These are phyloP conservation scores for Mythimna impura DNA, from an alignment of 2,888 invertebrate species.

Conservation along the genomic window DNA sequence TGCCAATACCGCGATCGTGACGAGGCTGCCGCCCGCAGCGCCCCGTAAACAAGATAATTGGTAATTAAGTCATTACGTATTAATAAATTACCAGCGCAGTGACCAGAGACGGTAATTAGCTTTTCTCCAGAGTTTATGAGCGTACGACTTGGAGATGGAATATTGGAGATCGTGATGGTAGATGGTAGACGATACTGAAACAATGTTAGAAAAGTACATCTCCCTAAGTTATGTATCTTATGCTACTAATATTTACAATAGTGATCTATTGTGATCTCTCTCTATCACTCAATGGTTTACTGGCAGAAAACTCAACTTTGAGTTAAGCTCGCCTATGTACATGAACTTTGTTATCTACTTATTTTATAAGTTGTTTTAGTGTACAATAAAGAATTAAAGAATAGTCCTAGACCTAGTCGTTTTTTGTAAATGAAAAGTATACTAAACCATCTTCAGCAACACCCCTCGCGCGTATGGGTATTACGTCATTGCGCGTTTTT, in stretches of 20 bases:
- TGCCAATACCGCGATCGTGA: slow-evolving; percentile 6
- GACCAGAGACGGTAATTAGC: slow-evolving; percentile 35
- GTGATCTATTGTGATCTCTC: too few relatives aligned
- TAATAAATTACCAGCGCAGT: slow-evolving; percentile 42
- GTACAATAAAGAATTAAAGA: too few relatives aligned
- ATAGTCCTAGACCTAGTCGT: too few relatives aligned
- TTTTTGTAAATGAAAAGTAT: too few relatives aligned
- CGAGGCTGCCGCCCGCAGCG: slow-evolving; percentile 9
- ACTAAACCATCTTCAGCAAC: too few relatives aligned
- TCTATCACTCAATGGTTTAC: too few relatives aligned
- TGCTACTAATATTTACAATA: neutral
- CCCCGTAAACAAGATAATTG: slow-evolving; percentile 42
- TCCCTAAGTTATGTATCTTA: neutral
- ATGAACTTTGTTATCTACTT: too few relatives aligned
- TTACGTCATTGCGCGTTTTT: too few relatives aligned
- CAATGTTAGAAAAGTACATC: neutral
- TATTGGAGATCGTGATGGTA: neutral
- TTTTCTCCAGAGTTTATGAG: slow-evolving; percentile 29
- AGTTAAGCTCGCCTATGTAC: too few relatives aligned
- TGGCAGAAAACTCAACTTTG: too few relatives aligned
- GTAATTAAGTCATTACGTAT: slow-evolving; percentile 42
- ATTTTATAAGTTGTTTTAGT: too few relatives aligned
- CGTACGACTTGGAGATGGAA: neutral
- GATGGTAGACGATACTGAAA: neutral
- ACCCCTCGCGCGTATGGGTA: too few relatives aligned